phyloP scores from a whole-genome alignment of 2,888 invertebrate genomes.

The Cantharis nigra region DNA sequence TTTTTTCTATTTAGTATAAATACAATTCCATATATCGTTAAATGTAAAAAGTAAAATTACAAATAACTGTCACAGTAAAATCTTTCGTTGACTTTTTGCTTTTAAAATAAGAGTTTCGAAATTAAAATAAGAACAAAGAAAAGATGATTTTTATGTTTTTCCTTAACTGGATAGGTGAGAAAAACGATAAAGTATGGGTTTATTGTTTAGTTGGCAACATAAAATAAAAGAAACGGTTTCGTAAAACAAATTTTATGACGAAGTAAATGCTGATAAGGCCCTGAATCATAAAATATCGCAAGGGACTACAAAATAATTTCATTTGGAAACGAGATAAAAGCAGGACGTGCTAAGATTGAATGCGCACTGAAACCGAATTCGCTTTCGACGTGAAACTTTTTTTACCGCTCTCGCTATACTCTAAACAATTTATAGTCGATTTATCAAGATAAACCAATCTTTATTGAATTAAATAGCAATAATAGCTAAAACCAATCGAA shows the following conservation, averaged over 20 bases:
- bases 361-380: conserved; percentile 37
- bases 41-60: not conserved
- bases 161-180: conserved; percentile 3
- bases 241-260: conserved; percentile 31
- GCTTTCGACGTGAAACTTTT: conserved; percentile 39
- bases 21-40: no score
- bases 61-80: not conserved
- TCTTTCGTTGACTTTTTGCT: not conserved
- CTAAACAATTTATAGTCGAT: conserved; percentile 53
- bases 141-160: not conserved
- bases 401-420: conserved; percentile 43
- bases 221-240: conserved; percentile 23
- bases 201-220: conserved; percentile 24
- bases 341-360: conserved; percentile 41
- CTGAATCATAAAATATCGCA: conserved; percentile 30
- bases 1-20: no score
- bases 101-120: not conserved
- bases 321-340: conserved; percentile 41
- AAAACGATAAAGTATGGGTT: conserved; percentile 17
- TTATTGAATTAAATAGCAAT: conserved; percentile 55
- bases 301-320: conserved; percentile 37
- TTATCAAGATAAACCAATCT: conserved; percentile 52
- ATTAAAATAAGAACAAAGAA: not conserved
- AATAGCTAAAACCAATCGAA: conserved; percentile 41
- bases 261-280: conserved; percentile 31